phyloP scores from a whole-genome alignment of 2,888 invertebrate genomes.

The Octonoba sinensis region DNA sequence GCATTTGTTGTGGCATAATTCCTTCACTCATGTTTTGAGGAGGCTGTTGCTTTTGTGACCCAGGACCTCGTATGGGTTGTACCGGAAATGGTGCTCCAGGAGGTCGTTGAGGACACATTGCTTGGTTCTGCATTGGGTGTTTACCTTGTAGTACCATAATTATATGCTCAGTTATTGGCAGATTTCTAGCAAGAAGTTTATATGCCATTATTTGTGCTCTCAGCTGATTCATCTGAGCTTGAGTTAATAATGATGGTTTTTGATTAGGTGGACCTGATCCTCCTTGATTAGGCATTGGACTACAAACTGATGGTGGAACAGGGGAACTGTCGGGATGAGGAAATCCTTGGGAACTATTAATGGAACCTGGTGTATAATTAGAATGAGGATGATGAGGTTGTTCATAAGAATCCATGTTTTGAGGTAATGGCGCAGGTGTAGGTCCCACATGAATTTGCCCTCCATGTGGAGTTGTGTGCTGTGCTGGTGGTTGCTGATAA shows the following conservation, averaged over 20 bases:
- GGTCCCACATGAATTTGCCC: conserved; percentile 33
- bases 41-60: conserved; percentile 47
- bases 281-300: conserved; percentile 39
- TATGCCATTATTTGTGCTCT: conserved; percentile 95
- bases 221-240: conserved; percentile 87
- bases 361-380: conserved; percentile 42
- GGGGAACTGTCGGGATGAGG: conserved; percentile 60
- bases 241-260: conserved; percentile 75
- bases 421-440: conserved; percentile 1
- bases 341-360: conserved; percentile 68
- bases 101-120: conserved; percentile 65
- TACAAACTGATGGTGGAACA: conserved; percentile 27
- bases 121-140: conserved; percentile 68
- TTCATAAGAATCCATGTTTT: conserved; percentile 33
- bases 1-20: conserved; percentile 59
- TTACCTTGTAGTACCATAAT: conserved; percentile 79
- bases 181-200: conserved; percentile 90
- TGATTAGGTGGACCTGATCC: conserved; percentile 11
- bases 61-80: conserved; percentile 69
- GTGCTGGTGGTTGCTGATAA: conserved; percentile 37
- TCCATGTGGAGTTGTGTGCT: conserved; percentile 24
- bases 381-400: conserved; percentile 48
- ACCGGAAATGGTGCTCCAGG: conserved; percentile 58
- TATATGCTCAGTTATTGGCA: conserved; percentile 86
- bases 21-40: conserved; percentile 67